Evolutionary conservation across 2,113 vertebrate species (phyloP).

Genomic region (Nematolebias whitei): DNA sequence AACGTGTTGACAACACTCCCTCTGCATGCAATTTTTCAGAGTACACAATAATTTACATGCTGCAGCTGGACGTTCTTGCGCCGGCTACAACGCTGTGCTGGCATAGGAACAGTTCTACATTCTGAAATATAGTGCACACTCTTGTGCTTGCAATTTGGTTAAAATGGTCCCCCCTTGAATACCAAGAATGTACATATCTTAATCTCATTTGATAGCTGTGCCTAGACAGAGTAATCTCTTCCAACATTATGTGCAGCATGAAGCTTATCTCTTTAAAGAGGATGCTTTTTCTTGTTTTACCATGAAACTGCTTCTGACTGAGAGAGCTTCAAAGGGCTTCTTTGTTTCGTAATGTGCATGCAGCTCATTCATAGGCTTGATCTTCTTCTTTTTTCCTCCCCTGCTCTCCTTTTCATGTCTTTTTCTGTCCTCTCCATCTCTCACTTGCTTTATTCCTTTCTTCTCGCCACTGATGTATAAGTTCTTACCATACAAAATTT

Average conservation of each 20-base stretch:
- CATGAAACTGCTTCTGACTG: slow-evolving; percentile 83
- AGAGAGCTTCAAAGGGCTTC: slow-evolving; percentile 81
- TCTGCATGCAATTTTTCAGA: slow-evolving; percentile 70
- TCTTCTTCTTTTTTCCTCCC: slow-evolving; percentile 67
- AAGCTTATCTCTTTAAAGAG: slow-evolving; percentile 82
- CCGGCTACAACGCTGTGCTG: slow-evolving; percentile 46
- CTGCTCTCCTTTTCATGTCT: slow-evolving; percentile 44
- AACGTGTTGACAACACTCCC: slow-evolving; percentile 66
- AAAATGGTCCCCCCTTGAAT: slow-evolving; percentile 59
- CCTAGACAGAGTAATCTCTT: slow-evolving; percentile 80
- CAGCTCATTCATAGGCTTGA: slow-evolving; percentile 80
- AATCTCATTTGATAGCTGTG: slow-evolving; percentile 80
- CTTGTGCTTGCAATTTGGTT: slow-evolving; percentile 57
- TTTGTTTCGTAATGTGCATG: slow-evolving; percentile 83
- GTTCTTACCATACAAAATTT: slow-evolving; percentile 54
- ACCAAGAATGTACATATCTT: slow-evolving; percentile 74
- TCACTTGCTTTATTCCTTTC: slow-evolving; percentile 21
- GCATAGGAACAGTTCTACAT: slow-evolving; percentile 50
- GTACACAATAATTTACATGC: slow-evolving; percentile 79
- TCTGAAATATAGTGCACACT: slow-evolving; percentile 52
- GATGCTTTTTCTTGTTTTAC: slow-evolving; percentile 81
- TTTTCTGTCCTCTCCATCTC: slow-evolving; percentile 35
- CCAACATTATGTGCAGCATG: slow-evolving; percentile 77
- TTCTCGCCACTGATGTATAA: slow-evolving; percentile 35
- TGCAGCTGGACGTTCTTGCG: slow-evolving; percentile 59